Conservation (phyloP, 1,140 invertebrate genomes). For the Tetramorium simillimum region DNA sequence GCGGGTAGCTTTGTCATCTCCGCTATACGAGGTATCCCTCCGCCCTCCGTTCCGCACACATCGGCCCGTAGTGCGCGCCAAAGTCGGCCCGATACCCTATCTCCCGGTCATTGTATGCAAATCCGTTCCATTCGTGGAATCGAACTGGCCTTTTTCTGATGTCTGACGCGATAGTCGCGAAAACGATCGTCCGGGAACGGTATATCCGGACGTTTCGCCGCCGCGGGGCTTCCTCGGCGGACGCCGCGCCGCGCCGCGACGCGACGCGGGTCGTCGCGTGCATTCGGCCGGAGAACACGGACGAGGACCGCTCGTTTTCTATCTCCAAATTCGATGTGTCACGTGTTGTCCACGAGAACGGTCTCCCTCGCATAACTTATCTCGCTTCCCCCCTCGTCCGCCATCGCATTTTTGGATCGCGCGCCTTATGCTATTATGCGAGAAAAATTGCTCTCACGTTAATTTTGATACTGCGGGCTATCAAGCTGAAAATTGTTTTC, state of each 20-base stretch:
- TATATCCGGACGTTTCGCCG: slow-evolving; percentile 66
- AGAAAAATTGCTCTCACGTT: not conserved
- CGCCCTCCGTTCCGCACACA: slow-evolving; percentile 41
- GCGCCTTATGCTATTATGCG: not conserved
- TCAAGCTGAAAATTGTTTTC: not conserved
- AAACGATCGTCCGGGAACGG: slow-evolving; percentile 75
- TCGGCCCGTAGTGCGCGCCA: slow-evolving; percentile 32
- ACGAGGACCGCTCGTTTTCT: slow-evolving; percentile 40
- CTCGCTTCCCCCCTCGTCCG: not conserved
- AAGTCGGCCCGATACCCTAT: slow-evolving; percentile 70
- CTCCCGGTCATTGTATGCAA: slow-evolving; percentile 84
- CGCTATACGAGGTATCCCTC: slow-evolving; percentile 40
- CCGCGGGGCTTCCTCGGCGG: slow-evolving; percentile 58
- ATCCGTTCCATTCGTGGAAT: slow-evolving; percentile 82
- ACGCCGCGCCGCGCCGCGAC: slow-evolving; percentile 34
- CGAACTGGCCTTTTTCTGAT: slow-evolving; percentile 82
- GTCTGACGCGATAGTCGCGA: slow-evolving; percentile 80
- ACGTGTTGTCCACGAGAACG: not conserved
- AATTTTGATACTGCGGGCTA: not conserved
- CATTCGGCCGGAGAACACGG: slow-evolving; percentile 22
- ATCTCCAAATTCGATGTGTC: slow-evolving; percentile 36
- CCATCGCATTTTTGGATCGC: not conserved
- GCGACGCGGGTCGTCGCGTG: slow-evolving; percentile 2
- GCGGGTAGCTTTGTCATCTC: slow-evolving; percentile 78
- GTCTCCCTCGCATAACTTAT: slow-evolving; percentile 5